phyloP scores from a whole-genome alignment of 1,140 invertebrate species.

The Diabrotica undecimpunctata region DNA sequence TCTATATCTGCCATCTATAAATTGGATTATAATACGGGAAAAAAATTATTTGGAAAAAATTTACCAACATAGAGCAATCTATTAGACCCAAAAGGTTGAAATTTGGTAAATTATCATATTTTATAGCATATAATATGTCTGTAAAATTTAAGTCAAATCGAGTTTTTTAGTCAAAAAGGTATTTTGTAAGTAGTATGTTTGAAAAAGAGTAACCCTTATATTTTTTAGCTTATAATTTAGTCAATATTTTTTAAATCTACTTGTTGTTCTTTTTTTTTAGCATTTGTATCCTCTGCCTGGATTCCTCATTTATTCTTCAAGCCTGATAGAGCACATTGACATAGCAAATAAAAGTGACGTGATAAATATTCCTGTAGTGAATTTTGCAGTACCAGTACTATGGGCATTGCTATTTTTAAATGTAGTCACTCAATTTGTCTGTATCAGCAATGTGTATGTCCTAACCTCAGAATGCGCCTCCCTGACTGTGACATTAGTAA shows the following conservation, averaged over 20 bases:
- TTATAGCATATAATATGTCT: no score
- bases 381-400: slow-evolving; percentile 64
- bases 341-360: slow-evolving; percentile 58
- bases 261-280: slow-evolving; percentile 48
- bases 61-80: no score
- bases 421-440: slow-evolving; percentile 90
- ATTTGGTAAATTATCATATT: no score
- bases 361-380: slow-evolving; percentile 49
- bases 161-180: no score
- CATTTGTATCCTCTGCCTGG: slow-evolving; percentile 85
- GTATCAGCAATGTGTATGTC: slow-evolving; percentile 91
- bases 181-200: no score
- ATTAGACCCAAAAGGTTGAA: no score
- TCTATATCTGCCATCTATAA: no score
- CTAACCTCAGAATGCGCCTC: slow-evolving; percentile 92
- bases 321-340: slow-evolving; percentile 70
- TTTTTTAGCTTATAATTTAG: not conserved
- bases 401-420: slow-evolving; percentile 82
- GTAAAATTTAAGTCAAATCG: no score
- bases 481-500: slow-evolving; percentile 90
- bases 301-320: slow-evolving; percentile 70
- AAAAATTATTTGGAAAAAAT: no score
- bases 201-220: no score
- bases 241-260: slow-evolving; percentile 10
- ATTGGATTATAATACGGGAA: no score